Percentiles rank a stretch among this genome's conserved stretches.
These are phyloP conservation scores for Sebastes hubbsi DNA, from an alignment of 2,797 vertebrate genomes.

Conservation along the genomic window DNA sequence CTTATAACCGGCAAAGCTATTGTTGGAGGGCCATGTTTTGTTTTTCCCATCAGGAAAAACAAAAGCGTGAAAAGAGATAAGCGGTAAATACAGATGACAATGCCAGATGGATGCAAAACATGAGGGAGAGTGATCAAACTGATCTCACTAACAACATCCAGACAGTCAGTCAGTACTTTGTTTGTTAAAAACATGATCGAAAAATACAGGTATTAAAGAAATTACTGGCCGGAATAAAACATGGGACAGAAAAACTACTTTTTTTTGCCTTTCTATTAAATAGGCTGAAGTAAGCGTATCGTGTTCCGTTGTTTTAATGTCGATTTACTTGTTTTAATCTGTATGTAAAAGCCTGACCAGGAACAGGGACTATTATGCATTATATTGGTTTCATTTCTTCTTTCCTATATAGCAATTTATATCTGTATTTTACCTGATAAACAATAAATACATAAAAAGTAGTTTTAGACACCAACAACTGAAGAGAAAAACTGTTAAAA, in stretches of 20 bases:
- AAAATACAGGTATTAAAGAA: background rate
- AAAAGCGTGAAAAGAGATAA: background rate
- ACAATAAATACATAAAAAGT: too few species aligned
- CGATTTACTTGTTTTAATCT: background rate
- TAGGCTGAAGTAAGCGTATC: background rate
- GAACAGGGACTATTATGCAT: background rate
- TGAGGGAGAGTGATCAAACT: background rate
- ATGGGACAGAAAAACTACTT: too few species aligned
- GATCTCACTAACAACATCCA: background rate
- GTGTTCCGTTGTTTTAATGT: background rate
- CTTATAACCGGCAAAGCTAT: conserved; percentile 23
- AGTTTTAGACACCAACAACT: too few species aligned
- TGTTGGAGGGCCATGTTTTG: conserved; percentile 28
- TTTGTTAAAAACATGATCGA: background rate
- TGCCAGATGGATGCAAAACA: background rate
- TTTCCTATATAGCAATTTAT: too few species aligned
- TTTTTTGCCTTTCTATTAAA: background rate
- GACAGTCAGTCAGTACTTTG: too few species aligned
- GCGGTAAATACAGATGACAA: conserved; percentile 9
- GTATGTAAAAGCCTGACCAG: background rate
- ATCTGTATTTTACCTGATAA: too few species aligned
- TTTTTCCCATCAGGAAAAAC: conserved; percentile 34
- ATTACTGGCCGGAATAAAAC: background rate
- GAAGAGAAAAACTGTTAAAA: too few species aligned
- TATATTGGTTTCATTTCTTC: background rate